These are phyloP conservation scores for Resseliella maxima DNA, from an alignment of 2,888 invertebrate species.

Conservation along the genomic window DNA sequence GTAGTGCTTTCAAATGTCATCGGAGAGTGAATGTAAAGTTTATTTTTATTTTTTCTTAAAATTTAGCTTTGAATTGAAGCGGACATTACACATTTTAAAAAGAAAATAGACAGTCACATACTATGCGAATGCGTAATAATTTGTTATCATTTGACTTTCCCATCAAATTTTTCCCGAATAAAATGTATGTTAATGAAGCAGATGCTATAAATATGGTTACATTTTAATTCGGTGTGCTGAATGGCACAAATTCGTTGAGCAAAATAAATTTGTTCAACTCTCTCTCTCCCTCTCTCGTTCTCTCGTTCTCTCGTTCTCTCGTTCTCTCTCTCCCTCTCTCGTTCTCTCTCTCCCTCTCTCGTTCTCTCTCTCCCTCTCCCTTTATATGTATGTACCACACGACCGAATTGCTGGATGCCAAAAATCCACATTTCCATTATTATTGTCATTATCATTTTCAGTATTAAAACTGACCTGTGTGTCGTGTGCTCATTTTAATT, in stretches of 20 bases:
- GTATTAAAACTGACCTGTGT: slow-evolving; percentile 23
- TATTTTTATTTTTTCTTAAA: slow-evolving; percentile 2
- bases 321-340: too few species aligned
- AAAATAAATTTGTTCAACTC: slow-evolving; percentile 8
- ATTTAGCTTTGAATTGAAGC: background rate
- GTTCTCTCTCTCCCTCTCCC: too few species aligned
- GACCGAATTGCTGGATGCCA: slow-evolving; percentile 45
- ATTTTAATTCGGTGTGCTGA: background rate
- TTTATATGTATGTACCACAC: background rate
- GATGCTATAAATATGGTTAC: slow-evolving; percentile 15
- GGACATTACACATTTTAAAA: background rate
- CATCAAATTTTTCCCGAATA: background rate
- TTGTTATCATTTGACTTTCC: background rate
- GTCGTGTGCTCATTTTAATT: background rate
- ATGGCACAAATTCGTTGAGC: background rate
- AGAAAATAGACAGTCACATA: too few species aligned
- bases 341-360: too few species aligned
- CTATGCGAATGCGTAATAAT: background rate
- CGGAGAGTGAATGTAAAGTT: background rate
- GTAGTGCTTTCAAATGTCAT: background rate
- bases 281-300: too few species aligned
- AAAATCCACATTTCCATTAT: slow-evolving; percentile 43
- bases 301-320: too few species aligned
- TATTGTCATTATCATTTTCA: slow-evolving; percentile 40
- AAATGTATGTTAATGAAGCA: slow-evolving; percentile 28